phyloP scores from a whole-genome alignment of 2,888 invertebrate genomes.

The Pasiphila rectangulata region DNA sequence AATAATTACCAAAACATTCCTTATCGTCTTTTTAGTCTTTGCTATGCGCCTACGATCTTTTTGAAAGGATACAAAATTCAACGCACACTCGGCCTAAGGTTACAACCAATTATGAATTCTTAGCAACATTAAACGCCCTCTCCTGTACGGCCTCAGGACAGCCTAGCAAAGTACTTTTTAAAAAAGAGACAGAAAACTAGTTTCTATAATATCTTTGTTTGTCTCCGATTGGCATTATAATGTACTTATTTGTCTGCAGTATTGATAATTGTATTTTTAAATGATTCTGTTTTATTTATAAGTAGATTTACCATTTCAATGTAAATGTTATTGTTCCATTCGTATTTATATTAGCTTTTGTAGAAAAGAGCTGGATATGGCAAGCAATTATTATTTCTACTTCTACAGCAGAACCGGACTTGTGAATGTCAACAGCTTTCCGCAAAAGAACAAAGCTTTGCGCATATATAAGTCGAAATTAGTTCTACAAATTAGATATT shows the following conservation, averaged over 20 bases:
- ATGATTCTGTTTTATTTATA: slow-evolving; percentile 34
- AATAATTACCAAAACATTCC: too few species aligned
- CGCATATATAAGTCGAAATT: background rate
- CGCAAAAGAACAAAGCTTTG: background rate
- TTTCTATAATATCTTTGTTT: slow-evolving; percentile 44
- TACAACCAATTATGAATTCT: background rate
- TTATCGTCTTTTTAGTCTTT: too few species aligned
- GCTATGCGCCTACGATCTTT: too few species aligned
- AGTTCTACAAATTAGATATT: background rate
- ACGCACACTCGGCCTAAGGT: background rate
- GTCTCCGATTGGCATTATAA: slow-evolving; percentile 40
- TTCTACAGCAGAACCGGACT: background rate
- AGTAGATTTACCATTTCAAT: slow-evolving; percentile 29
- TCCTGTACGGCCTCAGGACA: slow-evolving; percentile 1
- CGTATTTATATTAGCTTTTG: background rate
- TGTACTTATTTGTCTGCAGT: slow-evolving; percentile 11
- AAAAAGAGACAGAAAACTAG: slow-evolving; percentile 41
- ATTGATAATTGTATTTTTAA: slow-evolving; percentile 36
- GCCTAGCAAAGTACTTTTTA: slow-evolving; percentile 31
- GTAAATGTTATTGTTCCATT: slow-evolving; percentile 7
- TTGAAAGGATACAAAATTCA: slow-evolving; percentile 1
- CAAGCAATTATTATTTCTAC: background rate
- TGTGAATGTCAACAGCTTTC: slow-evolving; percentile 6
- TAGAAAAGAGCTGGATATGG: background rate
- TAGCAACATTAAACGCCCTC: slow-evolving; percentile 11